These are phyloP conservation scores for Himalopsyche phryganea DNA, from an alignment of 1,140 invertebrate species.

Conservation along the genomic window DNA sequence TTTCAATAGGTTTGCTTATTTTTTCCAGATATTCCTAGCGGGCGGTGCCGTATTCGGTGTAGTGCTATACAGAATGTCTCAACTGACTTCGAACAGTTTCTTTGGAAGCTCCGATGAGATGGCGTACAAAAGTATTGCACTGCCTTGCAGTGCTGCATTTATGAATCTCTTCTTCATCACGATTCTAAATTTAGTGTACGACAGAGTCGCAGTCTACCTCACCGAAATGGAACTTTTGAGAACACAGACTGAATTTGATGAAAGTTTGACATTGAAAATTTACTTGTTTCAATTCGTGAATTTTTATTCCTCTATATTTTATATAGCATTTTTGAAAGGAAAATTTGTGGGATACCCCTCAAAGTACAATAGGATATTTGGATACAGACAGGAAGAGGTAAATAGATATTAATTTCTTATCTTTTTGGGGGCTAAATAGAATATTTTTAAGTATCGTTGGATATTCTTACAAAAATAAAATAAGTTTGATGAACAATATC, in stretches of 20 bases:
- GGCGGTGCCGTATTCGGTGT: conserved; percentile 26
- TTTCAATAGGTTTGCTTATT: too few relatives aligned
- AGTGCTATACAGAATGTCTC: conserved; percentile 29
- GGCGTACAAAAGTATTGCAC: conserved; percentile 19
- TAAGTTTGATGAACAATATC: not conserved
- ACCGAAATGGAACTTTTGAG: conserved; percentile 80
- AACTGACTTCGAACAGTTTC: conserved; percentile 27
- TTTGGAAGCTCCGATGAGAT: conserved; percentile 17
- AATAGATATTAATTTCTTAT: conserved; percentile 32
- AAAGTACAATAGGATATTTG: conserved; percentile 69
- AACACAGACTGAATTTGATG: conserved; percentile 82
- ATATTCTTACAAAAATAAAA: not conserved
- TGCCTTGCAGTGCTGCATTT: conserved; percentile 29
- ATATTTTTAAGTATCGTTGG: not conserved
- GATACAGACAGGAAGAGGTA: conserved; percentile 69
- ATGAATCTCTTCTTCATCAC: conserved; percentile 28
- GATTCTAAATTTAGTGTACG: conserved; percentile 41
- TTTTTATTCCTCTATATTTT: conserved; percentile 82
- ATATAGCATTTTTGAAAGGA: conserved; percentile 83
- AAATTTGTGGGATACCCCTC: conserved; percentile 75
- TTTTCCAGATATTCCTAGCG: conserved; percentile 23
- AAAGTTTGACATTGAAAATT: conserved; percentile 80
- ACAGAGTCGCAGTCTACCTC: conserved; percentile 50
- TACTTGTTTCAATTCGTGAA: conserved; percentile 87
- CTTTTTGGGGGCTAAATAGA: conserved; percentile 5